Base-by-base conservation (phyloP, 2,797 vertebrate genomes). In the Delichon dasypus region DNA sequence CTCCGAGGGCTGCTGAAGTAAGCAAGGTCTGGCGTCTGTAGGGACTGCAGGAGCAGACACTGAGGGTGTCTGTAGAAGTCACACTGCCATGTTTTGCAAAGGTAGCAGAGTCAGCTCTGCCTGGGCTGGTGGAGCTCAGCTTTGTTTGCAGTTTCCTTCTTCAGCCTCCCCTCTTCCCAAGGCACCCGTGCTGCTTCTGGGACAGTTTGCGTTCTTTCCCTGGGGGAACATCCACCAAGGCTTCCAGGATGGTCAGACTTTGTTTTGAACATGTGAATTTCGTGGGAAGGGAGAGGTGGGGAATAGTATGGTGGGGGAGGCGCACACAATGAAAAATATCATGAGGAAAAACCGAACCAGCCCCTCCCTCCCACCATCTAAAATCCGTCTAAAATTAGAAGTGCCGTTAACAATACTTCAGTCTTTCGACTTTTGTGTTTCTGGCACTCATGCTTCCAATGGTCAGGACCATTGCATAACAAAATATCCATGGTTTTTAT, bases 331-430 rank as follows among this genome's bases (percentile, higher is more conserved):
- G 64, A 73, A 87, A 94, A 96, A 74, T 47, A 91, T 25, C 11
- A 21, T 18, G 51, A 89, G 45, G n/a, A 13, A 42, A 72, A 68
- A 25, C 1, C 0, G 0, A 78, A 78, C 1, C 4, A 13, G 30
- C 9, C 3, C 11, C 6, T 27, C 13, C 54, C 4, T 45, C 27
- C 26, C 17, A 32, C 18, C 50, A 48, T 42, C 57, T 71, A 62
- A 54, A 70, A 71, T 71, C 21, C 45, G 29, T 93, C 81, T 96
- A 93, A 96, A 96, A 93, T 93, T 93, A 94, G 86, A 96, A 82
- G 53, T 91, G 94, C 79, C 5, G 1, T 85, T 93, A 95, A 81
- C 88, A 94, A 95, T 95, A 73, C 50, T 85, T 84, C 88, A 95
- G 76, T 72, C 91, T 96, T 81, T 66, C 17, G 50, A 94, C 74